Base-by-base conservation (phyloP, 2,113 vertebrate species). In the Tachysurus vachellii region DNA sequence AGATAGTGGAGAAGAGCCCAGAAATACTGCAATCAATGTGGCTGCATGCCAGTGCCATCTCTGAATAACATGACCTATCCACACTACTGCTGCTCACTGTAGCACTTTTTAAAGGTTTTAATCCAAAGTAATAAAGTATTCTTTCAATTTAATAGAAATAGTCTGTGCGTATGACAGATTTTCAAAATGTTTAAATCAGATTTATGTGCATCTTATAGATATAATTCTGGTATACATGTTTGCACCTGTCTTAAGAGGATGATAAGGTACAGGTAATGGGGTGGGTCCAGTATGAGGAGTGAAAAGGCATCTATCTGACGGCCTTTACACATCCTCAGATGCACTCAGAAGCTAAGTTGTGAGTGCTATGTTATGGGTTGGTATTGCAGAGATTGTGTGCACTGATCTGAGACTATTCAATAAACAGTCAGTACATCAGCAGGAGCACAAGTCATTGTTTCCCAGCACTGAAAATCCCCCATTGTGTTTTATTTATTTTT, bases 1-100 rank as follows among this genome's bases (percentile, higher is more conserved):
- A 92, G 91, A 93, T 89, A 76, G 81, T 88, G 88, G 87, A 88
- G 83, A 92, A 90, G 90, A 88, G 91, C 89, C 93, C 88, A 91
- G 84, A 92, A 91, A 89, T 61, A 85, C 82, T 85, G 80, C 90
- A 91, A 93, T 92, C 87, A 91, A 93, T 89, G 80, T 88, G 90
- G 88, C 87, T 81, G 80, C 14, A 31, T 80, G 83, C 86, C 79
- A 80, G 87, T 83, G 88, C 81, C 88, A 83, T 85, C 81, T 88
- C 88, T 44, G 87, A 91, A 90, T 61, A 79, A 89, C 75, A 88
- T 91, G 91, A 88, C 66, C 90, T 85, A 82, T 84, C 50, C 57
- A 71, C 73, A 85, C 76, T 86, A 87, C 62, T 88, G 68, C 84
- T 56, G 89, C 64, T 90, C 76, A 84, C 47, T 80, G 57, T 47